Base-by-base conservation (phyloP, 30 jellyfish, hydroid and myxozoan species). In the Turritopsis dohrnii region DNA sequence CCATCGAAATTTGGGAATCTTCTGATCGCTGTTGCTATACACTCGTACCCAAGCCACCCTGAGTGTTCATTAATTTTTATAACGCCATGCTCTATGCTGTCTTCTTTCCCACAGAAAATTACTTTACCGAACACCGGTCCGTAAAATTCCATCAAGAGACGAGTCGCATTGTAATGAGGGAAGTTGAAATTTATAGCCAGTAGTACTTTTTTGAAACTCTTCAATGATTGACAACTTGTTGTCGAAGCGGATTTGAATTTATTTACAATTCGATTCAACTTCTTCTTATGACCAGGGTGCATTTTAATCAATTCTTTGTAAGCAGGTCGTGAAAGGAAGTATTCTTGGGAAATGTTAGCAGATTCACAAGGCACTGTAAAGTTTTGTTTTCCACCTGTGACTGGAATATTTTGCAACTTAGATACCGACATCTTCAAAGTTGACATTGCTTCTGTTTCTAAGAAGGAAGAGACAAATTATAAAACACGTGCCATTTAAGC, bases 101-200 rank as follows among this genome's bases (percentile, higher is more conserved):
- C 88, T 53, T 65, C 66, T 54, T 92, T 89, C 25, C 96, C 96
- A 30, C 96, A 89, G 72, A 89, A 84, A n/a, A 84, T 22, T 79
- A 23, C 76, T 22, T 84, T 84, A 3, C 89, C 81, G 76, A 89
- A 89, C 4, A 89, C 23, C 13, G 92, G 90, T 24, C 60, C 65
- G 85, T 72, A 84, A 66, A 69, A 84, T 72, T 26, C 60, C 71
- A 13, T 75, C 29, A 89, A 88, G 0, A 80, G 54, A 19, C 83
- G 84, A 7, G 84, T 84, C 31, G 65, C 66, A 8, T 65, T 16
- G 41, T 89, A 89, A 53, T 27, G 60, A 4, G 96, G 96, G 52
- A 82, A 87, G 75, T 89, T 89, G 66, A 89, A 89, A 52, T 89
- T 89, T 79, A 89, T 84, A 1, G 93, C 92, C 1, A 89, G 90